Evolutionary conservation across 2,888 invertebrate species (phyloP).

Genomic region (Microplitis manilae): DNA sequence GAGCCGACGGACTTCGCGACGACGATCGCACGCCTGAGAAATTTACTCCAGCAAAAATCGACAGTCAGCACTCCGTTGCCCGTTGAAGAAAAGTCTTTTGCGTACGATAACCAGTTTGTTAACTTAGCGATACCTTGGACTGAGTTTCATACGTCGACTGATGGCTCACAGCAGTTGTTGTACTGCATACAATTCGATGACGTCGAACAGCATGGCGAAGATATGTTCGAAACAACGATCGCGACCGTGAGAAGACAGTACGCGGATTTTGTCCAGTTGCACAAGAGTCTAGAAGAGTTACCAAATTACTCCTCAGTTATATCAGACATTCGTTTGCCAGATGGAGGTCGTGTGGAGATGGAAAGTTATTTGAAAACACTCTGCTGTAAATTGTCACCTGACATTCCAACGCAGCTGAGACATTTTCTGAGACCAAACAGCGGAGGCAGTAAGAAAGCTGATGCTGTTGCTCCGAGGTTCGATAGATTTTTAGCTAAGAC

Average conservation of each 20-base stretch:
- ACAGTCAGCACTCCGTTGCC: constrained; percentile 64
- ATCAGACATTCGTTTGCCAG: constrained; percentile 62
- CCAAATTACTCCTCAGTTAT: constrained; percentile 58
- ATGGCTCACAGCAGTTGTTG: constrained; percentile 66
- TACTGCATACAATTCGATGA: constrained; percentile 69
- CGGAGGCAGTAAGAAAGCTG: constrained; percentile 67
- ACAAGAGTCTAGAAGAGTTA: constrained; percentile 63
- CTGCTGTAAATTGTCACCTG: constrained; percentile 60
- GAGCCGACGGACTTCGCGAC: constrained; percentile 82
- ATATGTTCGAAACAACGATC: constrained; percentile 65
- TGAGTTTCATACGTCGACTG: constrained; percentile 65
- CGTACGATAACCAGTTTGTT: constrained; percentile 62
- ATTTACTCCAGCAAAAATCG: constrained; percentile 76
- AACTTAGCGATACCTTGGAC: constrained; percentile 66
- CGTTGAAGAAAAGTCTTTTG: constrained; percentile 64
- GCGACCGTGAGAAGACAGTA: constrained; percentile 66
- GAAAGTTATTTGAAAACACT: constrained; percentile 63
- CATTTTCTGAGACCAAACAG: constrained; percentile 68
- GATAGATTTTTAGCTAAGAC: constrained; percentile 82
- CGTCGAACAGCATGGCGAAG: constrained; percentile 64
- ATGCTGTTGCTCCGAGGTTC: constrained; percentile 74
- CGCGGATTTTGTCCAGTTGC: constrained; percentile 64
- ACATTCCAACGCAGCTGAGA: constrained; percentile 63
- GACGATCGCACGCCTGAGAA: constrained; percentile 80
- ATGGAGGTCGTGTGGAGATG: constrained; percentile 65